Percentiles rank a stretch among this genome's conserved stretches.
Evolutionary conservation across 2,888 invertebrate species (phyloP).

Genomic region (Dendrolimus pini): DNA sequence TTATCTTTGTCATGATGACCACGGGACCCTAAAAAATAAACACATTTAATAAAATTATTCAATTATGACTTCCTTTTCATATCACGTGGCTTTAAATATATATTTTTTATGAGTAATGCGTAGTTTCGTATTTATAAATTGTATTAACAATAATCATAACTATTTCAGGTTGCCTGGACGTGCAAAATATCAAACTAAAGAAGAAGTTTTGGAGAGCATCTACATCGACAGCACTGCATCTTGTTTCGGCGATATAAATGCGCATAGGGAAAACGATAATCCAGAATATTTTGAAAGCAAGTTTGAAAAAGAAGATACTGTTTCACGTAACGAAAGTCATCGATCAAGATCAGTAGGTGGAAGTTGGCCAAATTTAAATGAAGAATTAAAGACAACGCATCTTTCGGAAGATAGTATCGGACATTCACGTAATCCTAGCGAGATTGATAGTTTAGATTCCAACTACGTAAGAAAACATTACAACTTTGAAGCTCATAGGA

Average conservation of each 20-base stretch:
- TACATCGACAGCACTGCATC: slow-evolving; percentile 71
- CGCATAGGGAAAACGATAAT: slow-evolving; percentile 50
- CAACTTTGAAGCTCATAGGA: slow-evolving; percentile 65
- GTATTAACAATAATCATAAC: slow-evolving; percentile 5
- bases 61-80: too few relatives aligned
- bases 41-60: too few relatives aligned
- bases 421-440: slow-evolving; percentile 69
- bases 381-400: slow-evolving; percentile 57
- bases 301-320: slow-evolving; percentile 51
- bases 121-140: background rate
- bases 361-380: slow-evolving; percentile 68
- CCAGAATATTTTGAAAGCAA: slow-evolving; percentile 39
- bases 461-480: slow-evolving; percentile 77
- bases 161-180: slow-evolving; percentile 65
- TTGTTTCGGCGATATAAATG: slow-evolving; percentile 69
- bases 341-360: slow-evolving; percentile 59
- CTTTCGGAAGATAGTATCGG: slow-evolving; percentile 69
- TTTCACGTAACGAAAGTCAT: slow-evolving; percentile 51
- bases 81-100: too few relatives aligned
- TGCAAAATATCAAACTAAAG: slow-evolving; percentile 69
- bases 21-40: too few relatives aligned
- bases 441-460: slow-evolving; percentile 77
- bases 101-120: too few relatives aligned
- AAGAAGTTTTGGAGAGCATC: slow-evolving; percentile 68
- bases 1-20: too few relatives aligned